A percentile compares a stretch with the other conserved stretches of the same genome.
phyloP scores from a whole-genome alignment of 2,888 invertebrate genomes.

The Tillus elongatus region DNA sequence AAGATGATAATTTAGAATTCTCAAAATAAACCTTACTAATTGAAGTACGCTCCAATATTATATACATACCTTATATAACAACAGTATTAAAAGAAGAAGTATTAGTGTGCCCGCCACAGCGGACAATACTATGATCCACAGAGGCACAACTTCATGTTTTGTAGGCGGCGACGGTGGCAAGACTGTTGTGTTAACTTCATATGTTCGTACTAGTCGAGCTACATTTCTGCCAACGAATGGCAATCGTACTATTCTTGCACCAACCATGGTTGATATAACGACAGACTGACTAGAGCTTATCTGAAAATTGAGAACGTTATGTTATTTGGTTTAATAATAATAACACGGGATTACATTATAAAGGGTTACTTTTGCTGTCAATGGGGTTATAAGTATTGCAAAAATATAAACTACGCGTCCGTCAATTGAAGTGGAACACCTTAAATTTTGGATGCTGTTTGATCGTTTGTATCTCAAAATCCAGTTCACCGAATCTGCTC shows the following conservation, averaged over 20 bases:
- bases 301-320: conserved; percentile 36
- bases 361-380: no score
- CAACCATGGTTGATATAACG: conserved; percentile 66
- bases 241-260: conserved; percentile 62
- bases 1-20: no score
- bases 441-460: no score
- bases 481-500: no score
- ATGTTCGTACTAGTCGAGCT: conserved; percentile 42
- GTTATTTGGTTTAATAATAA: no score
- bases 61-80: conserved; percentile 67
- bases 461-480: no score
- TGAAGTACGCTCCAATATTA: not conserved
- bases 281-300: conserved; percentile 47
- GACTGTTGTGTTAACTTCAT: conserved; percentile 66
- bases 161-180: conserved; percentile 55
- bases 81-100: conserved; percentile 64
- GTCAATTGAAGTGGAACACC: no score
- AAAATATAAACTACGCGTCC: no score
- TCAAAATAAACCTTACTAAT: not conserved
- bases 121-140: conserved; percentile 80
- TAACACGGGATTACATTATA: no score
- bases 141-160: conserved; percentile 62
- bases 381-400: no score
- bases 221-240: conserved; percentile 49
- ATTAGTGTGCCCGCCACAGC: conserved; percentile 75